phyloP scores from a whole-genome alignment of 2,888 invertebrate species.

The Halocaridina rubra region DNA sequence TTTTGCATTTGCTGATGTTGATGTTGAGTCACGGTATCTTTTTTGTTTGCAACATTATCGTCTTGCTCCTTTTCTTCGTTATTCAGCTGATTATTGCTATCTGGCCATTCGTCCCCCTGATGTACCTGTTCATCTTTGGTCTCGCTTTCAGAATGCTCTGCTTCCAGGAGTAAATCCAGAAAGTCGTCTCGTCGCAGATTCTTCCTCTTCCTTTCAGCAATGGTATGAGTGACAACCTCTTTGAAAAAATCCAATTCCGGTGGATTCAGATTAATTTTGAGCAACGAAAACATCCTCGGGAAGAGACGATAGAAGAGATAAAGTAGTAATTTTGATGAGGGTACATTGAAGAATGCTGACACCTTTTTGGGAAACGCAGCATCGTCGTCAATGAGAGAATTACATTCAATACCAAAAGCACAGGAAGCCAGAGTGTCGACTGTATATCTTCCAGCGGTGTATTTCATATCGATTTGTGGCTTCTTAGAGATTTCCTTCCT shows the following conservation, averaged over 20 bases:
- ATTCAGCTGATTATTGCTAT: no score
- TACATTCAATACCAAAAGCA: slow-evolving; percentile 56
- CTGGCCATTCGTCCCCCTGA: no score
- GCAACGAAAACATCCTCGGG: background rate
- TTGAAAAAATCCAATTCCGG: slow-evolving; percentile 10
- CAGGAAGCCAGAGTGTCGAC: slow-evolving; percentile 55
- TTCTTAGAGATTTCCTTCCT: slow-evolving; percentile 8
- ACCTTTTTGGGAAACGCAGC: slow-evolving; percentile 32
- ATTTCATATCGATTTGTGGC: slow-evolving; percentile 65
- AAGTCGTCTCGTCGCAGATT: background rate
- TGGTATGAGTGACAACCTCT: background rate
- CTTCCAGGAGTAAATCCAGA: slow-evolving; percentile 21
- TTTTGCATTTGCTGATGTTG: no score
- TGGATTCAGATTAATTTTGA: background rate
- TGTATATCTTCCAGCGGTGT: slow-evolving; percentile 29
- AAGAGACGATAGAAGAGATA: background rate
- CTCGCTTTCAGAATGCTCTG: background rate
- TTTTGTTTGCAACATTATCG: no score
- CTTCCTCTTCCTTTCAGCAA: background rate
- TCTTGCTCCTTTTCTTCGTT: no score
- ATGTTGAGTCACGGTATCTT: no score
- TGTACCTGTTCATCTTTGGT: no score
- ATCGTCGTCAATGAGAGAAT: slow-evolving; percentile 7
- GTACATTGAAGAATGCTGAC: background rate
- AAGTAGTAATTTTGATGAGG: background rate